Conservation (phyloP, 1,140 invertebrate species). For the Choristoneura fumiferana region DNA sequence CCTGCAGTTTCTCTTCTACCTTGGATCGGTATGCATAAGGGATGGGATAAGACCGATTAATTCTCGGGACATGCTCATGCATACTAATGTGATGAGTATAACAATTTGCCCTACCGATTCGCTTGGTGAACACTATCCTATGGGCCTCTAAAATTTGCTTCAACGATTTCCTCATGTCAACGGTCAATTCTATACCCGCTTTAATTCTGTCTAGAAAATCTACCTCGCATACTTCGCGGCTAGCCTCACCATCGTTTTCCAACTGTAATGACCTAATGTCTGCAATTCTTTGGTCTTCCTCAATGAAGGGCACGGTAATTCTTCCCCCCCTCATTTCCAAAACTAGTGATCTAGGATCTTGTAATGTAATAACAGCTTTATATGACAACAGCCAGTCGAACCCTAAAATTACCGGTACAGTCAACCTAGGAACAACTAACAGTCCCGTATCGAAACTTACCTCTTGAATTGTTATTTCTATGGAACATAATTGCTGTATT, state of each 20-base stretch:
- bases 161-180: too few relatives aligned
- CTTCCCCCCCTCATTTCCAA: too few relatives aligned
- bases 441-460: slow-evolving; percentile 12
- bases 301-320: too few relatives aligned
- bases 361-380: too few relatives aligned
- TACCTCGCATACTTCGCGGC: too few relatives aligned
- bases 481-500: slow-evolving; percentile 25
- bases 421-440: slow-evolving; percentile 32
- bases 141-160: neutral
- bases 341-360: too few relatives aligned
- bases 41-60: slow-evolving; percentile 37
- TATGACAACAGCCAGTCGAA: slow-evolving; percentile 35
- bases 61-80: slow-evolving; percentile 24
- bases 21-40: slow-evolving; percentile 36
- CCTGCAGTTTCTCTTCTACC: slow-evolving; percentile 27
- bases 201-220: too few relatives aligned
- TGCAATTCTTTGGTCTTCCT: too few relatives aligned
- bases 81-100: slow-evolving; percentile 41
- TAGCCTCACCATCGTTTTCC: too few relatives aligned
- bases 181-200: too few relatives aligned
- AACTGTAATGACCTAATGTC: too few relatives aligned
- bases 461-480: slow-evolving; percentile 20
- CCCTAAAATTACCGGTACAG: slow-evolving; percentile 30
- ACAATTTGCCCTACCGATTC: slow-evolving; percentile 23
- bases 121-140: neutral